These are phyloP conservation scores for Connochaetes taurinus DNA, from an alignment of 2,113 vertebrate species.

Conservation along the genomic window DNA sequence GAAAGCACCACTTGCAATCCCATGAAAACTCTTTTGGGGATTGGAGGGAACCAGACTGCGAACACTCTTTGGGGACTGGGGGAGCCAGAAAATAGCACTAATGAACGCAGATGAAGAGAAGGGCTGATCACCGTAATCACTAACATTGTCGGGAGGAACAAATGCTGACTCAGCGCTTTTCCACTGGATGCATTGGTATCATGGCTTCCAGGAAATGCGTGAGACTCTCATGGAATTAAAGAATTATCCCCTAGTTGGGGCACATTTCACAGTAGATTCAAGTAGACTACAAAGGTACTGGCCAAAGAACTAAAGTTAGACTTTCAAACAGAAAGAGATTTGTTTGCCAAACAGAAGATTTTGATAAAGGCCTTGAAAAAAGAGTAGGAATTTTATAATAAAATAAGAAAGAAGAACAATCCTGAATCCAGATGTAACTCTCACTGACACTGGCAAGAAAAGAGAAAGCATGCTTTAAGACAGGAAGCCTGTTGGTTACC, in stretches of 20 bases:
- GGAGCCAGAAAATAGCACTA: too few species aligned
- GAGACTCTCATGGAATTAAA: fast-evolving
- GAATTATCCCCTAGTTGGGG: fast-evolving
- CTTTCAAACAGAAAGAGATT: neutral
- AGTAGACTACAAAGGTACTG: neutral
- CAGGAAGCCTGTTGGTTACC: neutral
- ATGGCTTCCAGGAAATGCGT: fast-evolving
- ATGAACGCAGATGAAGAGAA: too few species aligned
- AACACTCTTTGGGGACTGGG: neutral
- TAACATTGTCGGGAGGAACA: fast-evolving
- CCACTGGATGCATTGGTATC: too few species aligned
- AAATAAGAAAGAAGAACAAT: neutral
- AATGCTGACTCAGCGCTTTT: fast-evolving
- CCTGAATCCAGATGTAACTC: neutral
- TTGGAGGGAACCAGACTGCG: too few species aligned
- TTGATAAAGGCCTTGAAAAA: neutral
- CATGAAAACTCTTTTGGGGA: neutral
- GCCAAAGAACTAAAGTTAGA: neutral
- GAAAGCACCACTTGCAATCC: too few species aligned
- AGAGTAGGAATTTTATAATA: too few species aligned
- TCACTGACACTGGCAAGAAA: too few species aligned
- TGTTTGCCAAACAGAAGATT: neutral
- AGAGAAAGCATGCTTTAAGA: fast-evolving
- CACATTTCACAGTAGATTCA: neutral
- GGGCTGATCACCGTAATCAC: fast-evolving